Evolutionary conservation across 2,888 invertebrate genomes (phyloP).

Genomic region (Pristionchus entomophagus): DNA sequence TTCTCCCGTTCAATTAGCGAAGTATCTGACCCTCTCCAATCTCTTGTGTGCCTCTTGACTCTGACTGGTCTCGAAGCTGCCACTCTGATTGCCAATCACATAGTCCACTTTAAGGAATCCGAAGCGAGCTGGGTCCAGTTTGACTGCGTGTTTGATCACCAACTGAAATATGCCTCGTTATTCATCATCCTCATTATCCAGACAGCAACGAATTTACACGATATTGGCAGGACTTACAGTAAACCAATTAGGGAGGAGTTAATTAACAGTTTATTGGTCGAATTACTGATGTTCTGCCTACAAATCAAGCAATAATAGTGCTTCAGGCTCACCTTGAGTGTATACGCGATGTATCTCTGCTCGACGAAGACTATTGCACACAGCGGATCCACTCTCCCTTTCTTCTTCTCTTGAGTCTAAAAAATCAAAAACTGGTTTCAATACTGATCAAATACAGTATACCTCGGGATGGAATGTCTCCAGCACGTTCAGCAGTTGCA

Average conservation of each 20-base stretch:
- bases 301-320: too few species aligned
- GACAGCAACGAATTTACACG: too few species aligned
- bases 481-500: slow-evolving; percentile 58
- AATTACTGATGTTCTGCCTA: too few species aligned
- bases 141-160: slow-evolving; percentile 61
- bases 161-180: slow-evolving; percentile 63
- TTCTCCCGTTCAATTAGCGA: background rate
- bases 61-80: slow-evolving; percentile 57
- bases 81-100: slow-evolving; percentile 71
- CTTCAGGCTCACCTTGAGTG: slow-evolving; percentile 82
- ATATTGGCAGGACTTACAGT: too few species aligned
- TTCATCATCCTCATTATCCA: too few species aligned
- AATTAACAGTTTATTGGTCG: too few species aligned
- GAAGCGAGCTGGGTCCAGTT: slow-evolving; percentile 59
- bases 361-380: slow-evolving; percentile 93
- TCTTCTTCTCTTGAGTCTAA: slow-evolving; percentile 47
- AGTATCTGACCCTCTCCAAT: slow-evolving; percentile 64
- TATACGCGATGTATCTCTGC: slow-evolving; percentile 88
- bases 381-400: slow-evolving; percentile 77
- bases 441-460: background rate
- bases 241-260: too few species aligned
- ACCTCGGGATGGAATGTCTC: slow-evolving; percentile 55
- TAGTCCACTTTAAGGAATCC: slow-evolving; percentile 70
- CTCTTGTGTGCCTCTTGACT: slow-evolving; percentile 67
- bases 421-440: background rate